These are phyloP conservation scores for Spicauda simplicius DNA, from an alignment of 2,888 invertebrate species.

Conservation along the genomic window DNA sequence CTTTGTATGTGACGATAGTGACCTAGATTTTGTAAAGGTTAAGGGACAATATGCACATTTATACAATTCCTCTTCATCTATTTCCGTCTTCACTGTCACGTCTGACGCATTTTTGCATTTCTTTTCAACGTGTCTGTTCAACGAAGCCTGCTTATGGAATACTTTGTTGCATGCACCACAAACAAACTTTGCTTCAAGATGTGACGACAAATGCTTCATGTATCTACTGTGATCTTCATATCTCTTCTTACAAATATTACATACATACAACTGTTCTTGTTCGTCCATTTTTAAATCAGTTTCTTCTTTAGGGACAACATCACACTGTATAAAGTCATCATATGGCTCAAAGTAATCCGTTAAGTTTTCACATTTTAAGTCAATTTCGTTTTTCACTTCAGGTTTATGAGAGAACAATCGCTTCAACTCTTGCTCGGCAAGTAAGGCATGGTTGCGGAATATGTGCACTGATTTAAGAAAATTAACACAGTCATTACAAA, in stretches of 20 bases:
- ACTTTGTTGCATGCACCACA: conserved; percentile 55
- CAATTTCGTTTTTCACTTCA: conserved; percentile 54
- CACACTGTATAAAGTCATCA: conserved; percentile 42
- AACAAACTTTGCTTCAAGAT: conserved; percentile 51
- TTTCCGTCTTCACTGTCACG: conserved; percentile 48
- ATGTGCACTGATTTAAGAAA: conserved; percentile 75
- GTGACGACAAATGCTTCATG: conserved; percentile 73
- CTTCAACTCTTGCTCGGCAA: conserved; percentile 62
- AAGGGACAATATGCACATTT: conserved; percentile 82
- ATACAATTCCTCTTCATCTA: conserved; percentile 50
- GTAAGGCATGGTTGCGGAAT: conserved; percentile 64
- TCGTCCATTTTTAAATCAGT: conserved; percentile 36
- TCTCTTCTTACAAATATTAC: conserved; percentile 74
- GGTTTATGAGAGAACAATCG: conserved; percentile 51
- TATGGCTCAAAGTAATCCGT: conserved; percentile 50
- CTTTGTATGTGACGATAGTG: conserved; percentile 70
- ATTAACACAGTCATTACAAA: conserved; percentile 83
- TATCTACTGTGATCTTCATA: conserved; percentile 76
- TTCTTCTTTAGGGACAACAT: conserved; percentile 46
- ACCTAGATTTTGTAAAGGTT: conserved; percentile 78
- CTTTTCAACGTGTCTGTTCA: conserved; percentile 65
- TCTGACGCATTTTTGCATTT: conserved; percentile 45
- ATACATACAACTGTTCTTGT: conserved; percentile 48
- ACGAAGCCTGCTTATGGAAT: conserved; percentile 56
- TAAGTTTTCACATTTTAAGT: conserved; percentile 37